A percentile compares a stretch with the other conserved stretches of the same genome.
phyloP scores from a whole-genome alignment of 2,113 vertebrate species.

The Clupea harengus region DNA sequence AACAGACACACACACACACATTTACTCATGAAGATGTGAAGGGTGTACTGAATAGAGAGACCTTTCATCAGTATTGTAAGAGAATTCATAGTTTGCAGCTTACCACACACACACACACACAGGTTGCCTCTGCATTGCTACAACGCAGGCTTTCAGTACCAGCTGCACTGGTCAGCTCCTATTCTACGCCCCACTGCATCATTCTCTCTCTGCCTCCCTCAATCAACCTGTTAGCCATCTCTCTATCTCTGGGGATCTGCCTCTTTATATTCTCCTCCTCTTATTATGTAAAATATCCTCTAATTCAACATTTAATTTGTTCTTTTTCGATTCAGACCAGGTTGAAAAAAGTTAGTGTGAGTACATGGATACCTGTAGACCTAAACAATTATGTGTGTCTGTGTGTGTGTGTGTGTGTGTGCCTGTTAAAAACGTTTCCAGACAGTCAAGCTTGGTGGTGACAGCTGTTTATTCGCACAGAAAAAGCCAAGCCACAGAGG shows the following conservation, averaged over 20 bases:
- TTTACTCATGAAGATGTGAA: not conserved
- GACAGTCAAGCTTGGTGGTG: not conserved
- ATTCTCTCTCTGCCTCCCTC: not conserved
- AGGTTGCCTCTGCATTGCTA: not conserved
- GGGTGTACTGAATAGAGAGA: not conserved
- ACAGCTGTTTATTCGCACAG: not conserved
- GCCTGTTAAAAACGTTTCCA: slow-evolving; percentile 8
- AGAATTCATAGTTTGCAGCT: not conserved
- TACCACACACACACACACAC: not conserved
- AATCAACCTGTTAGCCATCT: not conserved
- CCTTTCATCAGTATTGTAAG: slow-evolving; percentile 8
- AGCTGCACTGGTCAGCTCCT: slow-evolving; percentile 12
- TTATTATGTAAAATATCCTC: too few relatives aligned
- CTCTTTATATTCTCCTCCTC: not conserved
- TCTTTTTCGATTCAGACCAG: not conserved
- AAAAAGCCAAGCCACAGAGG: not conserved
- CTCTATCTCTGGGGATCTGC: not conserved
- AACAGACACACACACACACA: slow-evolving; percentile 2
- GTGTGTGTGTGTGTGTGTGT: too few relatives aligned
- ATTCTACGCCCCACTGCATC: not conserved
- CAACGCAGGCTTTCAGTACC: not conserved
- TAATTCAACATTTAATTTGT: not conserved
- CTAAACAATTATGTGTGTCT: not conserved
- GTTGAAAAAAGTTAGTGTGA: not conserved
- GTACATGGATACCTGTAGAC: not conserved